Percentiles rank a stretch among this genome's conserved stretches.
Conservation (phyloP, 2,888 invertebrate species). For the Agonopterix arenella region DNA sequence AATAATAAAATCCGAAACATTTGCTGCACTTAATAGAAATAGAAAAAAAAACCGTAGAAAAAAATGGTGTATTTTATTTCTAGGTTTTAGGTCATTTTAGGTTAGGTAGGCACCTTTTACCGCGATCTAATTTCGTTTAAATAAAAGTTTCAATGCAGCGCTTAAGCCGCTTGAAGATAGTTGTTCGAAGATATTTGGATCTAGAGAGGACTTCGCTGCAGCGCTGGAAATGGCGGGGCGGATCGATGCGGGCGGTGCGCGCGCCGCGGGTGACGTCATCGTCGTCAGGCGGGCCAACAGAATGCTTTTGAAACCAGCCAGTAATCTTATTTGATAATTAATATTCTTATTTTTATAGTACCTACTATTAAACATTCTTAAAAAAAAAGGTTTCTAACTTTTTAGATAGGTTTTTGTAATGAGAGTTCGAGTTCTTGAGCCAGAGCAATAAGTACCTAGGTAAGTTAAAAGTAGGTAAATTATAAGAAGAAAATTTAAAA, state of each 20-base stretch:
- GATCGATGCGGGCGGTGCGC: constrained; percentile 66
- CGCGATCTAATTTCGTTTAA: constrained; percentile 18
- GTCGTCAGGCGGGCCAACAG: constrained; percentile 50
- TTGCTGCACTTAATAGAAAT: too few relatives aligned
- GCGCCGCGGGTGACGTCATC: constrained; percentile 67
- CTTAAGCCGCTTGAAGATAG: constrained; percentile 31
- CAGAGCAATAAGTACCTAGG: too few relatives aligned
- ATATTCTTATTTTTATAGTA: too few relatives aligned
- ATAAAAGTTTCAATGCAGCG: constrained; percentile 27
- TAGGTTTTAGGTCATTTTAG: constrained; percentile 19
- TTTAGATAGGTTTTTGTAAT: too few relatives aligned
- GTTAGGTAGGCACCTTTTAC: constrained; percentile 35
- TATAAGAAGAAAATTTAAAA: too few relatives aligned
- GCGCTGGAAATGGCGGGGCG: constrained; percentile 42
- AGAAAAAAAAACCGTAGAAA: too few relatives aligned
- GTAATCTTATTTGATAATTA: too few relatives aligned
- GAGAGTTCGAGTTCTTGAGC: too few relatives aligned
- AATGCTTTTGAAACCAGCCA: constrained; percentile 36
- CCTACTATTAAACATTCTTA: too few relatives aligned
- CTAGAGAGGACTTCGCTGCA: constrained; percentile 32
- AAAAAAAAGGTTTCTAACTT: too few relatives aligned
- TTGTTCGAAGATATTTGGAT: constrained; percentile 6
- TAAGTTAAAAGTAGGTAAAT: too few relatives aligned
- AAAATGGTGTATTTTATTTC: constrained; percentile 4
- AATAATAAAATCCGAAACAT: too few relatives aligned